Percentiles rank a stretch among this genome's conserved stretches.
Evolutionary conservation across 2,113 vertebrate species (phyloP).

Genomic region (Petrocephalus microphthalmus): DNA sequence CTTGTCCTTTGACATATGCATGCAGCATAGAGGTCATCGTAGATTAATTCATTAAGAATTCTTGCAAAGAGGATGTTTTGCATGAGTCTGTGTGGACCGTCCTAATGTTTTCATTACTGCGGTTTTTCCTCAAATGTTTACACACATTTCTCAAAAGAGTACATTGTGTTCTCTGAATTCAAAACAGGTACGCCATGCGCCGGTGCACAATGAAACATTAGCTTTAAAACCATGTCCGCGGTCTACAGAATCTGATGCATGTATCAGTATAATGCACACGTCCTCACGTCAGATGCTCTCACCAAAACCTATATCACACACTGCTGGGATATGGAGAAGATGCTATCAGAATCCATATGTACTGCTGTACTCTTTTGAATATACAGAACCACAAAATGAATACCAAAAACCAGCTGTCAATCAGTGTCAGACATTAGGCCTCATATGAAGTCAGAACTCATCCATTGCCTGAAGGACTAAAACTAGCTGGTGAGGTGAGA

Average conservation of each 20-base stretch:
- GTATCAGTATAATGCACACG: not conserved
- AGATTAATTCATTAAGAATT: constrained; percentile 8
- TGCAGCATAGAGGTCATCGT: not conserved
- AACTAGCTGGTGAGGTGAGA: not conserved
- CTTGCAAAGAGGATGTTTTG: constrained; percentile 4
- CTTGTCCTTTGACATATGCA: constrained; percentile 2
- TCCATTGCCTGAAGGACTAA: not conserved
- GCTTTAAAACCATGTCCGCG: not conserved
- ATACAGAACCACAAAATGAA: not conserved
- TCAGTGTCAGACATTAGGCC: not conserved
- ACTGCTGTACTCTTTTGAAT: not conserved
- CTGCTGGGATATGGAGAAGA: not conserved
- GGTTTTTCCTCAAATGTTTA: constrained; percentile 2
- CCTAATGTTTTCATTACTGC: not conserved
- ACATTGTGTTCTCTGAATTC: not conserved
- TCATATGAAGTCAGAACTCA: not conserved
- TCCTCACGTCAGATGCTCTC: not conserved
- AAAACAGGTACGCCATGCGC: not conserved
- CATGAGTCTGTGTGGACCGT: not conserved
- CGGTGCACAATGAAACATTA: not conserved
- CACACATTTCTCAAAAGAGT: constrained; percentile 6
- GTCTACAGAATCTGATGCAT: not conserved
- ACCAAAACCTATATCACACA: not conserved
- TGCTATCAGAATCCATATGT: not conserved
- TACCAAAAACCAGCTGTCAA: not conserved